phyloP scores from a whole-genome alignment of 1,140 invertebrate genomes.

The Latrodectus geometricus region DNA sequence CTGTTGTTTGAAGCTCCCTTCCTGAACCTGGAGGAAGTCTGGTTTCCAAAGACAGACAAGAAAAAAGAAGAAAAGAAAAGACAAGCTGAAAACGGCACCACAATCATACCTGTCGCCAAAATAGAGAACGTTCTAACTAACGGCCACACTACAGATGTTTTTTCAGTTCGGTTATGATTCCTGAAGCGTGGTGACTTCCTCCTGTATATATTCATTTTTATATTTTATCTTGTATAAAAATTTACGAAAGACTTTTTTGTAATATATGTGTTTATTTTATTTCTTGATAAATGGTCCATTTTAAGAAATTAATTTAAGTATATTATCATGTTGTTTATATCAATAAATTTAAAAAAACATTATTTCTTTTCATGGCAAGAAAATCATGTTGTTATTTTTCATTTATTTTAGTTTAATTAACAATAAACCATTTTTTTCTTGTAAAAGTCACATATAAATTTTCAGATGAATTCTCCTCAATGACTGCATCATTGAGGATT shows the following conservation, averaged over 20 bases:
- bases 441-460: too few relatives aligned
- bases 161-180: conserved; percentile 29
- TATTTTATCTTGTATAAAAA: background rate
- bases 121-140: conserved; percentile 33
- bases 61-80: conserved; percentile 35
- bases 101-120: conserved; percentile 47
- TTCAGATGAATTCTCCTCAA: too few relatives aligned
- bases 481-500: too few relatives aligned
- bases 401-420: too few relatives aligned
- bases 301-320: too few relatives aligned
- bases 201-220: background rate
- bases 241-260: background rate
- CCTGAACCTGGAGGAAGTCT: conserved; percentile 42
- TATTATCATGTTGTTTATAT: too few relatives aligned
- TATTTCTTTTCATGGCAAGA: too few relatives aligned
- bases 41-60: conserved; percentile 31
- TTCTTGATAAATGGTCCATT: too few relatives aligned
- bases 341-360: too few relatives aligned
- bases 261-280: background rate
- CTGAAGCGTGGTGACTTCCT: background rate
- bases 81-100: conserved; percentile 18
- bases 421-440: too few relatives aligned
- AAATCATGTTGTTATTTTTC: too few relatives aligned
- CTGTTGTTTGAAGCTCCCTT: conserved; percentile 49
- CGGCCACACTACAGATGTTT: conserved; percentile 20